Percentiles rank a stretch among this genome's conserved stretches.
Conservation (phyloP, 2,113 vertebrate species). For the Cyanoliseus patagonus region DNA sequence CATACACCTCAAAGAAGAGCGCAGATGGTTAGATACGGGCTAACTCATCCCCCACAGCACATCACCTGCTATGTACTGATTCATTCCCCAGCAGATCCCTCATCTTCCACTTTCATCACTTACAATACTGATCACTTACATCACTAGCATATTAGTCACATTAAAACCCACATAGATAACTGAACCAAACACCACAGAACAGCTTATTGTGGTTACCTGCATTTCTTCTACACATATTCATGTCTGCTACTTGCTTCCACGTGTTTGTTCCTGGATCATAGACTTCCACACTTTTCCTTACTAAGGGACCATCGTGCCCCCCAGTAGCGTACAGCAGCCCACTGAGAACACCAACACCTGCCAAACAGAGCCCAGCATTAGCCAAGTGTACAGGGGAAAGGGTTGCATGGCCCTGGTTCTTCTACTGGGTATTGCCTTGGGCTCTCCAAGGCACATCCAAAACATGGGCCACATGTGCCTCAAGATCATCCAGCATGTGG, state of each 20-base stretch:
- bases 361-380: conserved; percentile 2
- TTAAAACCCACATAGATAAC: not conserved
- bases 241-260: conserved; percentile 94
- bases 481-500: not conserved
- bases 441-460: not conserved
- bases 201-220: conserved; percentile 78
- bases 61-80: accelerated
- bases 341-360: conserved; percentile 91
- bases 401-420: not conserved
- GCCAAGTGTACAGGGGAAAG: not conserved
- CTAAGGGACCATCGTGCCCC: conserved; percentile 92
- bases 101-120: not conserved
- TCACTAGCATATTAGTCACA: accelerated
- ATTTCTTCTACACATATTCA: conserved; percentile 97
- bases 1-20: conserved; percentile 84
- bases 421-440: not conserved
- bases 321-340: conserved; percentile 92
- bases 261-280: conserved; percentile 87
- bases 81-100: not conserved
- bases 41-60: not conserved
- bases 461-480: accelerated
- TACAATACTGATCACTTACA: not conserved
- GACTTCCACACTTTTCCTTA: conserved; percentile 96
- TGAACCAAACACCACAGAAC: not conserved
- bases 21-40: not conserved